Evolutionary conservation across 2,797 vertebrate species (phyloP), one percentile per base, ranked within the genome.

Genomic region (Sebastes minor): DNA sequence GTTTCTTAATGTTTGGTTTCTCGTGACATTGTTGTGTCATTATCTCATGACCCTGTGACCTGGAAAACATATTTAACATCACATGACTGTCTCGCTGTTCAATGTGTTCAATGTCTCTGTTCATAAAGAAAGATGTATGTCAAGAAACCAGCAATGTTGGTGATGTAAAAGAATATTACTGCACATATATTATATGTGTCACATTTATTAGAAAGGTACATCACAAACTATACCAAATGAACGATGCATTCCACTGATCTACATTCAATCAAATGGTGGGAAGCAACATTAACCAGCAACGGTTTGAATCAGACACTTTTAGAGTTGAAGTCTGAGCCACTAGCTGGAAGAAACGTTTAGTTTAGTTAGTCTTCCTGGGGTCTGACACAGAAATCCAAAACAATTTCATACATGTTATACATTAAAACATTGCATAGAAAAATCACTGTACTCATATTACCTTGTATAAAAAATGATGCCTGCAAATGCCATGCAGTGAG

Each of bases 11-110:
- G 23, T 76, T 33, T 57, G 3, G 57, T 56, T 81, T 67, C 82
- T 71, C 57, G 75, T 89, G 85, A 85, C 82, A 74, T 69, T 67
- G 32, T 68, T 80, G 69, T 65, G 18, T 66, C 63, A 38, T 81
- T 77, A 74, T 72, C 72, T 74, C 68, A 11, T 68, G 59, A 82
- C 22, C 55, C 14, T 28, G 42, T 80, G 84, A 75, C 76, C 70
- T 70, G 16, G 46, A 65, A 77, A 66, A 77, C 81, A 76, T 63
- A 78, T 56, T 74, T n/a, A 65, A 56, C 28, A 11, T 61, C 83
- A 83, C 78, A 75, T 85, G 80, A 33, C 35, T 35, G n/a, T 55
- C 23, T 65, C 11, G 75, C 13, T 75, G 35, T 33, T 33, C 4
- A 70, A 49, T n/a, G 61, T 67, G 11, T 35, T 35, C 33, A 35